Conservation (phyloP, 1,140 invertebrate species). For the Melanaphis sacchari region DNA sequence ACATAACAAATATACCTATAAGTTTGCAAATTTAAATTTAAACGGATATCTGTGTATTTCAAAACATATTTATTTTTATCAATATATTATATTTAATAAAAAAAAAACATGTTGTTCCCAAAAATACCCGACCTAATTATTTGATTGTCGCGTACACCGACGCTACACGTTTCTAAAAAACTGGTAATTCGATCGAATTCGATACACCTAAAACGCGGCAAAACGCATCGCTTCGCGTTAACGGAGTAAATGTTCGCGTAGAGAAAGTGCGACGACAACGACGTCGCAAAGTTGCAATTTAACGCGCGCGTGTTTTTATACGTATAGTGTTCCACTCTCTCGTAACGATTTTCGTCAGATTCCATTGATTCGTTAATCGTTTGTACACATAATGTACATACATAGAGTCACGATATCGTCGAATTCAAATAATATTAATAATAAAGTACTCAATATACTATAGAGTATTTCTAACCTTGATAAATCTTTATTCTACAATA, state of each 20-base stretch:
- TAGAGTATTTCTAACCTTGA: not conserved
- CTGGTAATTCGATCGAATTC: constrained; percentile 44
- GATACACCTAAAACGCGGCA: not conserved
- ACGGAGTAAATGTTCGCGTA: not conserved
- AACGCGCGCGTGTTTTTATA: not conserved
- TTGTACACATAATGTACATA: not conserved
- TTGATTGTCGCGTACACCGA: not conserved
- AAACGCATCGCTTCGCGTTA: not conserved
- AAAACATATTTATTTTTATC: not conserved
- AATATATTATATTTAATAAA: not conserved
- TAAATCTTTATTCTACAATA: not conserved
- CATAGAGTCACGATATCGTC: too few relatives aligned
- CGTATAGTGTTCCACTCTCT: not conserved
- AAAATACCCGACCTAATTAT: constrained; percentile 6
- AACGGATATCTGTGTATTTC: too few relatives aligned
- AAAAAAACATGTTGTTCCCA: not conserved
- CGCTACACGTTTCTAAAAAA: constrained; percentile 29
- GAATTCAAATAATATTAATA: not conserved
- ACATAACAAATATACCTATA: too few relatives aligned
- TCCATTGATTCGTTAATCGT: not conserved
- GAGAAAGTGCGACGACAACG: constrained; percentile 3
- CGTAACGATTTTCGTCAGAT: not conserved
- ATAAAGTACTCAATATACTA: not conserved
- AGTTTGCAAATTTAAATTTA: too few relatives aligned
- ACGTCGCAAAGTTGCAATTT: not conserved